Percentiles rank a stretch among this genome's conserved stretches.
These are phyloP conservation scores for Stylophora pistillata DNA, from an alignment of 64 coral and sea anemone species.

Conservation along the genomic window DNA sequence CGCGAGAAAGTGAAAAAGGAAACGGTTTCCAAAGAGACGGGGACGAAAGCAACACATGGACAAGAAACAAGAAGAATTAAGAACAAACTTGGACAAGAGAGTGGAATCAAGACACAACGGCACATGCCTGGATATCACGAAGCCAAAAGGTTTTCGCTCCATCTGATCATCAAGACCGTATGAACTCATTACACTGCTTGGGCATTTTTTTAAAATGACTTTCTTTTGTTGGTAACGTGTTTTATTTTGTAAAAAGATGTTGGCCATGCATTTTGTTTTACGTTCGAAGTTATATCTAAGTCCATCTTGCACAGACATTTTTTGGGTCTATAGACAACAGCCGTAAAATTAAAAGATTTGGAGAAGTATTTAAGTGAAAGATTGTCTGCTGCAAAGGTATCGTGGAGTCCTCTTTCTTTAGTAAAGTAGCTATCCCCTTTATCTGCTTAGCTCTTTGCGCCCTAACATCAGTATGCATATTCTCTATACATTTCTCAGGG, in stretches of 20 bases:
- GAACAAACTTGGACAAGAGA: neutral
- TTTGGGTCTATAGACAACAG: too few relatives aligned
- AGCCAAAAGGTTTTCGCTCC: constrained; percentile 75
- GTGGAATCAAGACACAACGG: constrained; percentile 10
- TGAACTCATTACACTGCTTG: constrained; percentile 19
- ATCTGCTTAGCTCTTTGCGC: too few relatives aligned
- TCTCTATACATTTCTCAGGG: too few relatives aligned
- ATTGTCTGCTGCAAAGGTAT: too few relatives aligned
- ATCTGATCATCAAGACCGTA: constrained; percentile 65
- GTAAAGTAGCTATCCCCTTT: too few relatives aligned
- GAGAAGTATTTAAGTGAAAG: too few relatives aligned
- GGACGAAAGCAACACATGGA: constrained; percentile 18
- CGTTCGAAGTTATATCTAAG: neutral
- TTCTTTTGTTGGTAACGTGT: neutral
- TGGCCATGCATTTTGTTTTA: neutral
- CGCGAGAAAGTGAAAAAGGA: neutral
- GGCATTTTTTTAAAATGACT: neutral
- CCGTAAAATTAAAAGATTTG: too few relatives aligned
- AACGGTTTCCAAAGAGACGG: neutral
- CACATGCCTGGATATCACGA: constrained; percentile 45
- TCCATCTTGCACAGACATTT: too few relatives aligned
- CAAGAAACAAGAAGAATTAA: neutral
- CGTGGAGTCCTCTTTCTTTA: too few relatives aligned
- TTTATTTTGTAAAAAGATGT: constrained; percentile 9
- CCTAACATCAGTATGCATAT: too few relatives aligned